Base-by-base conservation (phyloP, 2,113 vertebrate species). In the Cepphus grylle region DNA sequence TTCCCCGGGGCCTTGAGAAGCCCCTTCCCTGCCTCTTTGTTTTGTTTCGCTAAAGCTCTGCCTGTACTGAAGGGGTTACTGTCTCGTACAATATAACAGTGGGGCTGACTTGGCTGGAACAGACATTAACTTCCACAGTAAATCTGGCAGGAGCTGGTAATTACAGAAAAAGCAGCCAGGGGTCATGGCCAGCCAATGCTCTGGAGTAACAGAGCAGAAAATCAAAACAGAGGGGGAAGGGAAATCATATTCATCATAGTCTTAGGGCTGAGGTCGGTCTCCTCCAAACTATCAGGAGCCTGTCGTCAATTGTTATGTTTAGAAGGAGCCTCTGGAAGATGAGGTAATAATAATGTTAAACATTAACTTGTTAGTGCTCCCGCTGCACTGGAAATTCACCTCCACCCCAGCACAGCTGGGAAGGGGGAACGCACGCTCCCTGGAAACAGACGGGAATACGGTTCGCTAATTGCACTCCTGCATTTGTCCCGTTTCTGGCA, bases 121-220 rank as follows among this genome's bases (percentile, higher is more conserved):
- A 97, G 96, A 97, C 96, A 95, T 97, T 97, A 97, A 98, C 96
- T 98, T 97, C 96, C 97, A 97, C 97, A 97, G 96, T 97, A 97
- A 97, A 97, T 98, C 97, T 97, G 97, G 97, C 97, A 97, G 97
- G 94, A 97, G 96, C 96, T 97, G 96, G 97, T 97, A 98, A 97
- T 97, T 97, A 97, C 86, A 95, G 97, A 97, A 97, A 97, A 97
- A 97, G 97, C 97, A 97, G 97, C 97, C 97, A 97, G 91, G 89
- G 97, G 97, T 97, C 97, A 97, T 96, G 97, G 96, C 96, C 97
- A 97, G 97, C 96, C 96, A 97, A 97, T 96, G 94, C 96, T 97
- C 97, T 97, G 97, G 95, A 96, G 97, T 97, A 97, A 97, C 92
- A 92, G 96, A 98, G 96, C 94, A 98, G 97, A 97, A 97, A 98